Percentiles rank a stretch among this genome's conserved stretches.
Conservation (phyloP, 64 coral and sea anemone genomes). For the Pocillopora damicornis region DNA sequence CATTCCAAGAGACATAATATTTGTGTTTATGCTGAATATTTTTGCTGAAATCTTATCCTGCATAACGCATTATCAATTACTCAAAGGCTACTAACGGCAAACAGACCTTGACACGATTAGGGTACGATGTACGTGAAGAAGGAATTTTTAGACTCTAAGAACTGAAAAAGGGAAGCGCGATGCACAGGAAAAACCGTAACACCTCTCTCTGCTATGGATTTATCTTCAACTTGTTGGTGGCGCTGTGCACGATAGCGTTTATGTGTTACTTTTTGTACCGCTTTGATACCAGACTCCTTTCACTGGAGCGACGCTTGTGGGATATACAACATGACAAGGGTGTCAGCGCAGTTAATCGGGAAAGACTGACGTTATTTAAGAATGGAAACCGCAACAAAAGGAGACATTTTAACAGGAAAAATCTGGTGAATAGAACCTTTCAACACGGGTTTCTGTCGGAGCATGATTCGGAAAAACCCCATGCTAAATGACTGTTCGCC, state of each 20-base stretch:
- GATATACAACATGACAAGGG: background rate
- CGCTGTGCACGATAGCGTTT: slow-evolving; percentile 22
- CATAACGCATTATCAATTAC: background rate
- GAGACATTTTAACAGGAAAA: background rate
- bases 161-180: background rate
- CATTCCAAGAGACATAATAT: slow-evolving; percentile 1
- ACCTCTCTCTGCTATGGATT: background rate
- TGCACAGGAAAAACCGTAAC: background rate
- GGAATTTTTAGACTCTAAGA: background rate
- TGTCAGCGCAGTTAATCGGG: background rate
- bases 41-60: background rate
- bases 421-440: background rate
- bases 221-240: slow-evolving; percentile 31
- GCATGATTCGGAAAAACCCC: background rate
- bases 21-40: background rate
- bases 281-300: slow-evolving; percentile 11
- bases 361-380: background rate
- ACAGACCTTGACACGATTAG: background rate
- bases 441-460: background rate
- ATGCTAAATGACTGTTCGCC: background rate
- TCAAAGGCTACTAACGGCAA: background rate
- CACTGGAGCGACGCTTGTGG: slow-evolving; percentile 12
- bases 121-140: background rate
- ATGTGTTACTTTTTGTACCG: slow-evolving; percentile 28
- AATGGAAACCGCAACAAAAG: background rate